Conservation (phyloP, 2,113 vertebrate genomes). For the Struthio camelus region DNA sequence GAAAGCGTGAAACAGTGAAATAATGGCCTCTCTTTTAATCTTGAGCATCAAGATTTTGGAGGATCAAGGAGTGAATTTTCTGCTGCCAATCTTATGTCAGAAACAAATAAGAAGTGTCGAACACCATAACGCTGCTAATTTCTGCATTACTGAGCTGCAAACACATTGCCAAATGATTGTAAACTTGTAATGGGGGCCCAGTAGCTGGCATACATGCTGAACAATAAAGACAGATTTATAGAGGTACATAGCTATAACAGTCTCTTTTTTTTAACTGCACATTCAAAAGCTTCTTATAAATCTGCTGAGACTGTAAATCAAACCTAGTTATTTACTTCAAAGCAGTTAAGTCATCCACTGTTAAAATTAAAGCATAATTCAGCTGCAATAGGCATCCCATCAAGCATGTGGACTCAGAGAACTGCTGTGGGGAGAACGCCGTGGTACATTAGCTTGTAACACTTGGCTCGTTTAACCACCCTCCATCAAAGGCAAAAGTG, state of each 20-base stretch:
- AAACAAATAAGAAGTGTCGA: not conserved
- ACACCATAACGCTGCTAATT: constrained; percentile 2
- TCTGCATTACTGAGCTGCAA: constrained; percentile 42
- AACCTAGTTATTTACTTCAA: constrained; percentile 59
- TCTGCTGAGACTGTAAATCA: constrained; percentile 62
- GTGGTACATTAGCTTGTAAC: not conserved
- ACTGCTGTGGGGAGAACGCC: not conserved
- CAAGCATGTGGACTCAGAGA: not conserved
- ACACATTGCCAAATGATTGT: constrained; percentile 36
- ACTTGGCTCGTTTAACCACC: not conserved
- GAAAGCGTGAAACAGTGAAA: not conserved
- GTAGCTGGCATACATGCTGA: constrained; percentile 10
- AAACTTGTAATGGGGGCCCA: constrained; percentile 52
- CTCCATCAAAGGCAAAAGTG: not conserved
- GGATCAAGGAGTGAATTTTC: not conserved
- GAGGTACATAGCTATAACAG: constrained; percentile 19
- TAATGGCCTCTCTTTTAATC: not conserved
- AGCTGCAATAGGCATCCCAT: constrained; percentile 1
- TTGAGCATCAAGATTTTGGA: not conserved
- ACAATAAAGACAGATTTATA: constrained; percentile 69
- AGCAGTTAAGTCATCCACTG: constrained; percentile 59
- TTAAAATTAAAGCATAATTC: constrained; percentile 70
- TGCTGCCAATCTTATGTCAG: not conserved
- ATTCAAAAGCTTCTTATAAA: constrained; percentile 54
- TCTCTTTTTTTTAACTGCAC: constrained; percentile 21